Percentiles rank a stretch among this genome's conserved stretches.
phyloP scores from a whole-genome alignment of 37 sponge, comb jelly and placozoan species.

The Mnemiopsis leidyi region DNA sequence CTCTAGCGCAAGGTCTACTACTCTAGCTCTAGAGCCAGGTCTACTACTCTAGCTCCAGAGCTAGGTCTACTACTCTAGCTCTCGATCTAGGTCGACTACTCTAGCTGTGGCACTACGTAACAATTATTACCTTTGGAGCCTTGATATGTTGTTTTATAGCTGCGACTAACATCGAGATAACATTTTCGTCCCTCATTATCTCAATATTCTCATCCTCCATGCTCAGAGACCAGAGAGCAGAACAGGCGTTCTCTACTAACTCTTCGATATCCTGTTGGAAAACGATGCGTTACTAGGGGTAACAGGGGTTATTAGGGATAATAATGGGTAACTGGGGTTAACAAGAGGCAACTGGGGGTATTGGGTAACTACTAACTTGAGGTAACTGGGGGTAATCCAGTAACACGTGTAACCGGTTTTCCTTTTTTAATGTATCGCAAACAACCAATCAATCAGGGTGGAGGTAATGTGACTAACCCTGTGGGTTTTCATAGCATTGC shows the following conservation, averaged over 20 bases:
- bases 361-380: background rate
- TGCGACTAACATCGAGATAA: background rate
- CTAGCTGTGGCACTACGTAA: too few relatives aligned
- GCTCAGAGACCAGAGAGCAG: slow-evolving; percentile 80
- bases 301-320: background rate
- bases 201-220: slow-evolving; percentile 72
- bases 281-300: background rate
- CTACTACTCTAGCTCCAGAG: too few relatives aligned
- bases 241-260: slow-evolving; percentile 72
- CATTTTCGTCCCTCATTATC: slow-evolving; percentile 24
- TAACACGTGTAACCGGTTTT: background rate
- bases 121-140: slow-evolving; percentile 14
- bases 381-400: background rate
- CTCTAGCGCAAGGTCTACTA: too few relatives aligned
- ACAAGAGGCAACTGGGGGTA: background rate
- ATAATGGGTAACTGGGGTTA: background rate
- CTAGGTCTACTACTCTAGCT: too few relatives aligned
- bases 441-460: too few relatives aligned
- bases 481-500: slow-evolving; percentile 68
- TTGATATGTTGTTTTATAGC: background rate
- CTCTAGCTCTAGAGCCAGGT: too few relatives aligned
- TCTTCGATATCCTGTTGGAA: slow-evolving; percentile 33
- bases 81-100: too few relatives aligned
- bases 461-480: background rate
- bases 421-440: too few relatives aligned